Base-by-base conservation (phyloP, 1,140 invertebrate species). In the Spodoptera frugiperda region DNA sequence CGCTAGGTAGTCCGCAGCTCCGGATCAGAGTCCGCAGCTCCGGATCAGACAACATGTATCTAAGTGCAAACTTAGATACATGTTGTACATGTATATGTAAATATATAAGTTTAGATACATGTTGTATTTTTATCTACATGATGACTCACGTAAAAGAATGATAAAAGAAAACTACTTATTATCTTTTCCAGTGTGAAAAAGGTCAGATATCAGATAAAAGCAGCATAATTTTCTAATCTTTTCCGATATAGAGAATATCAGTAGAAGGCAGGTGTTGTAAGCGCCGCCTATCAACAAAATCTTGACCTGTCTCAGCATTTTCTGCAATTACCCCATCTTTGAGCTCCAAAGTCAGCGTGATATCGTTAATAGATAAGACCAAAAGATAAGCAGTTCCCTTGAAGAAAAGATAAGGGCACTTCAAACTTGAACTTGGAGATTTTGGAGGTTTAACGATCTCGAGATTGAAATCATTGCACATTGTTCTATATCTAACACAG, bases 371-470 rank as follows among this genome's bases (percentile, higher is more conserved):
- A 11, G 59, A 63, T 63, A 63, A 63, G n/a, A 63, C 30, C 10
- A 11, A 8, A 3, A 17, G 59, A 63, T 63, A 63, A 63, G 59
- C 59, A 63, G 59, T 11, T 44, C 33, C 10, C 59, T 44, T 63
- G 33, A 63, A 63, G 59, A 63, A 61, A 63, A 44, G 33, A 63
- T 44, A 63, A 63, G 59, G 59, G 15, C 59, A n/a, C 59, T 44
- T 63, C 9, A 33, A 63, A 44, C 33, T 39, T 44, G 11, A 44
- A 19, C 9, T 63, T 15, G 10, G 17, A 33, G 9, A 4, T 10
- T 17, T n/a, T 33, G 21, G 54, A 57, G 54, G 33, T 63, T 44
- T 44, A 63, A 63, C 33, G 33, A 63, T 63, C 59, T 63, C 17
- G 17, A 63, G 59, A 63, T 63, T 63, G 39, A 63, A 63, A 17